Evolutionary conservation across 2,797 vertebrate genomes (phyloP), one percentile per base, ranked within the genome.

Genomic region (Phrynocephalus forsythii): DNA sequence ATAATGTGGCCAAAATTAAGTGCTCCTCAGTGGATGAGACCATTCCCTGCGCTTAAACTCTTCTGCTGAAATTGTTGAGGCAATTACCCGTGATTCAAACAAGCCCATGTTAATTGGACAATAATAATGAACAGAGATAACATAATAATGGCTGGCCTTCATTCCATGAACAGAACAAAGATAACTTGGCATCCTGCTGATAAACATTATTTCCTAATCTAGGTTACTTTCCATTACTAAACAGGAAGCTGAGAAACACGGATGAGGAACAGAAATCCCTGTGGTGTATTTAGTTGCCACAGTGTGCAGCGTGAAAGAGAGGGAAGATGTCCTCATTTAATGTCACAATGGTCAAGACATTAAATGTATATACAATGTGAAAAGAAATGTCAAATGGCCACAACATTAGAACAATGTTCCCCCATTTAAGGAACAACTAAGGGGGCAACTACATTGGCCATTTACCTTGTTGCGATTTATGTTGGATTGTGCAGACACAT

Each of bases 41-140:
- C 44, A 26, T 38, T 60, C n/a, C 10, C 48, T 7, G 28, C 24
- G n/a, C 69, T 83, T 33, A 73, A 73, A 56, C 22, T 56, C 69
- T 73, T 73, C 50, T 48, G 15, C n/a, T 16, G 22, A 83, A 72
- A 68, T 68, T 11, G 24, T 6, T 15, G 28, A 33, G 82, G 44
- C 56, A 50, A 26, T 66, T 66, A 6, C 5, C 44, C 20, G 33
- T 66, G 8, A 24, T 26, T 75, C 52, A 73, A 50, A 30, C 28
- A 11, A 73, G 26, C 18, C 52, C 11, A 38, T 50, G 71, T 60
- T 50, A 26, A 87, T 48, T 56, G 26, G 68, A 56, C 50, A 73
- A 81, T 30, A 87, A 87, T 81, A 48, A 11, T 63, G 18, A 82
- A 28, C n/a, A 16, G 69, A 66, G 78, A 86, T 60, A 79, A 79